These are phyloP conservation scores for Tichodroma muraria DNA, from an alignment of 2,113 vertebrate genomes.

Conservation along the genomic window DNA sequence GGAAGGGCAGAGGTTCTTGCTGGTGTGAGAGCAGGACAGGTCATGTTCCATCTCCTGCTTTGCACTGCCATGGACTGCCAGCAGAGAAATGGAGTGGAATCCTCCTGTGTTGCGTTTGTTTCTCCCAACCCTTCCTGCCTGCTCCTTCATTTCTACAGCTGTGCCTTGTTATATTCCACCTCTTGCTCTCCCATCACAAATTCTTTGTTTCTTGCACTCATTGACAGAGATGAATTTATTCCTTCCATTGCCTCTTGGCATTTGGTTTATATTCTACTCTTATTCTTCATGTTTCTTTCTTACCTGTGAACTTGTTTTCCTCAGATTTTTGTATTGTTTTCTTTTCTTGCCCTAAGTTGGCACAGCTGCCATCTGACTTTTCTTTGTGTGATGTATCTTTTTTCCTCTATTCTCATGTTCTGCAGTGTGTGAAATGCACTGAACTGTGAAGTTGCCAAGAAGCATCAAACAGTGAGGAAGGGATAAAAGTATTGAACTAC, in stretches of 20 bases:
- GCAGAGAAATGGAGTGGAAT: neutral
- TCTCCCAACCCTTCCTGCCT: neutral
- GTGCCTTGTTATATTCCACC: neutral
- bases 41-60: neutral
- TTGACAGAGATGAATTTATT: neutral
- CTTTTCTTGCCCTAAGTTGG: neutral
- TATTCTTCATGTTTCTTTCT: neutral
- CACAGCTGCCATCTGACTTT: constrained; percentile 1
- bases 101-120: neutral
- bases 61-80: neutral
- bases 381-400: neutral
- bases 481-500: constrained; percentile 7
- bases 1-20: neutral
- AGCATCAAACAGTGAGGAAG: neutral
- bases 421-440: neutral
- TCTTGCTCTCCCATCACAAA: neutral
- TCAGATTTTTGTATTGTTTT: neutral
- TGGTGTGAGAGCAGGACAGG: neutral
- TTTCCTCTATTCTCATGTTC: neutral
- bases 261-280: neutral
- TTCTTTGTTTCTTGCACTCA: neutral
- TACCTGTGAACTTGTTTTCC: neutral
- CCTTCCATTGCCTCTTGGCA: neutral
- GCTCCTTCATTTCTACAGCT: neutral
- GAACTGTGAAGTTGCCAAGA: constrained; percentile 26